Conservation (phyloP, 2,113 vertebrate genomes). For the Urocynchramus pylzowi region DNA sequence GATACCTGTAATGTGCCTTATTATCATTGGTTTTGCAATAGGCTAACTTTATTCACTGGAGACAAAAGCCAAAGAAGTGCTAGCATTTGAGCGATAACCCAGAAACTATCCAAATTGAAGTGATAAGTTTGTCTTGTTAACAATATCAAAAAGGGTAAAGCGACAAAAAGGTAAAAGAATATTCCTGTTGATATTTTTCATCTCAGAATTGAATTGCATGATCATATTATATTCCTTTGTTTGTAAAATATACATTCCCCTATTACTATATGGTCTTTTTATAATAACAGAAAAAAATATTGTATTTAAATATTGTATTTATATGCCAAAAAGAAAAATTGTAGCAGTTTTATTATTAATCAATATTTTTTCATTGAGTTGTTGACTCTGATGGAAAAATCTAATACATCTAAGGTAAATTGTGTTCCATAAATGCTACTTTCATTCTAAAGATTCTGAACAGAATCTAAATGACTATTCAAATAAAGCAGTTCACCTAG, state of each 20-base stretch:
- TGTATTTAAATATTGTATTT: background rate
- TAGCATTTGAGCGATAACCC: background rate
- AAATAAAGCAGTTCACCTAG: background rate
- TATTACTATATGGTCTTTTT: background rate
- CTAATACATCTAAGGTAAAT: background rate
- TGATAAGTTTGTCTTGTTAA: background rate
- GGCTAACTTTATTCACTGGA: background rate
- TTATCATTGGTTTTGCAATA: background rate
- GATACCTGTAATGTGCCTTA: background rate
- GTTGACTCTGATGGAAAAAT: background rate
- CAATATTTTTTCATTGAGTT: background rate
- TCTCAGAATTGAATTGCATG: background rate
- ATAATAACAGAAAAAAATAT: background rate
- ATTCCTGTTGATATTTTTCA: background rate
- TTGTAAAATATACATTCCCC: background rate
- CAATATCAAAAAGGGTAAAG: background rate
- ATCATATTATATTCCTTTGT: background rate
- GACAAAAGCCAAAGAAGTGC: background rate
- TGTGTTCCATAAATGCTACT: background rate
- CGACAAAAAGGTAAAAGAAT: background rate
- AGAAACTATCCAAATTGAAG: background rate
- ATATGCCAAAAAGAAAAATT: background rate
- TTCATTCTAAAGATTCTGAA: background rate
- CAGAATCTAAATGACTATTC: background rate
- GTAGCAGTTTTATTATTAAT: background rate